phyloP scores from a whole-genome alignment of 2,888 invertebrate species.

The Drosophila quinaria region DNA sequence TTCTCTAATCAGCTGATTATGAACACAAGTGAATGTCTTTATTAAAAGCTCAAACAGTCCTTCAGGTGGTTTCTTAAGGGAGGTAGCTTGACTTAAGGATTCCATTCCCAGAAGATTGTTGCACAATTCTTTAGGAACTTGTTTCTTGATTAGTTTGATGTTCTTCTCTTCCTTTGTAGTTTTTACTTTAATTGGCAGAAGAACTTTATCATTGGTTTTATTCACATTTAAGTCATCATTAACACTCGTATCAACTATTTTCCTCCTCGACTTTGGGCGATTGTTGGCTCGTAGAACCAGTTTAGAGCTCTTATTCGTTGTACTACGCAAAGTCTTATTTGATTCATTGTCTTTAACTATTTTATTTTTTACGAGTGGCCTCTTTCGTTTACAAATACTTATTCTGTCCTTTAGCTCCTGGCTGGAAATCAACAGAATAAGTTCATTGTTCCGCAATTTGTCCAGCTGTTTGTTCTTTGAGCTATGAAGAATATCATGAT shows the following conservation, averaged over 20 bases:
- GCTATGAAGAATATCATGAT: no score
- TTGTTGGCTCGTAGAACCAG: conserved; percentile 8
- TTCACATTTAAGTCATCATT: neutral
- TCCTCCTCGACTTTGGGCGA: neutral
- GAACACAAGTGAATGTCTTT: neutral
- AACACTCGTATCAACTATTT: neutral
- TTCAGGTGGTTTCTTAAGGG: neutral
- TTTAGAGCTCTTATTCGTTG: neutral
- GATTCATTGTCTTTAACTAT: conserved; percentile 2
- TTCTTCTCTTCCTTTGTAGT: neutral
- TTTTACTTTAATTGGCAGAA: neutral
- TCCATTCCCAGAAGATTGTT: neutral
- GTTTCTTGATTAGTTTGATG: neutral
- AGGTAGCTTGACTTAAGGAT: neutral
- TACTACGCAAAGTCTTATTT: neutral
- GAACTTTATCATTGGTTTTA: no score
- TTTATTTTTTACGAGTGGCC: neutral
- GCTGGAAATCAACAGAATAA: conserved; percentile 9
- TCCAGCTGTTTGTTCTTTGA: neutral
- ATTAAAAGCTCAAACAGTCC: no score
- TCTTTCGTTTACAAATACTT: neutral
- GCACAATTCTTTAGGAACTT: neutral
- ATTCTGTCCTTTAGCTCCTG: neutral
- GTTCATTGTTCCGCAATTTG: conserved; percentile 1
- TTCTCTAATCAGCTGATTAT: neutral